Base-by-base conservation (phyloP, 2,113 vertebrate genomes). In the Tychaedon coryphoeus region DNA sequence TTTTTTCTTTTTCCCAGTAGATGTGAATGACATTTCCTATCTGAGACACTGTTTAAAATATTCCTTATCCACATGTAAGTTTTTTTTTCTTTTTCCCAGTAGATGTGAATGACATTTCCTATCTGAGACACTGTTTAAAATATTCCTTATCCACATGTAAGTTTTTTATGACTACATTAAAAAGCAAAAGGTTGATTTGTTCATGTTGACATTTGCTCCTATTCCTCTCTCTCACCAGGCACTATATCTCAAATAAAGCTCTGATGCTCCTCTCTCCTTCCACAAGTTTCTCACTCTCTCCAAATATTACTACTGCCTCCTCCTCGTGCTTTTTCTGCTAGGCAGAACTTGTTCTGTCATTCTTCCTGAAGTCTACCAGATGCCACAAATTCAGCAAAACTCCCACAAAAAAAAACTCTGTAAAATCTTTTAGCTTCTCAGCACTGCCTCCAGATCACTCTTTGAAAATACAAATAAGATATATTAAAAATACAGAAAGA, bases 131-230 rank as follows among this genome's bases (percentile, higher is more conserved):
- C 71, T 94, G 66, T 91, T 93, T 95, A 11, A 92, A 88, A 91
- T 62, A 86, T 95, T 93, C 65, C 81, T 88, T 70, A 92, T 75
- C 58, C 2, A 0, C 69, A 47, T 1, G 5, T 86, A 88, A 91
- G 62, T 60, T 91, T 94, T 97, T 97, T 90, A 96, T 92, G 88
- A 86, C 74, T 86, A 75, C 71, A 93, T 91, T 95, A 96, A 95
- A 92, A 92, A 77, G 56, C 61, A 84, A 93, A 92, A 96, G 88
- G 75, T 84, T 96, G 71, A 51, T 88, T 95, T 97, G 91, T 92
- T 97, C 61, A 85, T 94, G 62, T 76, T 97, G 94, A 94, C 93
- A 95, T 95, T 95, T 95, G 79, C 93, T 93, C 92, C 81, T 79
- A 11, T 64, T 95, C 62, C 56, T 57, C 74, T 94, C 48, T 93